A percentile compares a stretch with the other conserved stretches of the same genome.
Evolutionary conservation across 2,888 invertebrate species (phyloP).

Genomic region (Tenthredo livida): DNA sequence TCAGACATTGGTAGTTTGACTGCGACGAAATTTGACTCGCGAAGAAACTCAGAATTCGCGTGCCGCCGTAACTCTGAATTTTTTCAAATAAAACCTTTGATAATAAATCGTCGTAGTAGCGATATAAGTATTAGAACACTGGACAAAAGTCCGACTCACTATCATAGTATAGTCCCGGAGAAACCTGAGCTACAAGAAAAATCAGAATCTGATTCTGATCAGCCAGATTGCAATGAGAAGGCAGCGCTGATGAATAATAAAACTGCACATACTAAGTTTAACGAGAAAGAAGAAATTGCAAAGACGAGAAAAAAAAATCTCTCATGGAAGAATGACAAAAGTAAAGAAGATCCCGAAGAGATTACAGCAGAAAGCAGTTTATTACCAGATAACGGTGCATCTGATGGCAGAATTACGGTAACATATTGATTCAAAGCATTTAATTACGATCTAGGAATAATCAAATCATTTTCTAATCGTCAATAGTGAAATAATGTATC

Average conservation of each 20-base stretch:
- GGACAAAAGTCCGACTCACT: conserved; percentile 71
- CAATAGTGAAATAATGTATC: conserved; percentile 41
- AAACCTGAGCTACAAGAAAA: conserved; percentile 69
- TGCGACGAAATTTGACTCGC: conserved; percentile 65
- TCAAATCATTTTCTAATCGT: conserved; percentile 46
- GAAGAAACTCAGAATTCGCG: conserved; percentile 72
- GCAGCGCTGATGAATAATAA: conserved; percentile 71
- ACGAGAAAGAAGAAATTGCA: conserved; percentile 65
- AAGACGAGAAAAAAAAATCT: conserved; percentile 76
- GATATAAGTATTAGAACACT: conserved; percentile 72
- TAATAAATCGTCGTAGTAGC: conserved; percentile 71
- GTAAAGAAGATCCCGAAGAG: conserved; percentile 71
- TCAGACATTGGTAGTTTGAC: conserved; percentile 71
- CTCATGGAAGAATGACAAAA: conserved; percentile 76
- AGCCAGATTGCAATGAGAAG: conserved; percentile 73
- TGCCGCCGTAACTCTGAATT: conserved; percentile 71
- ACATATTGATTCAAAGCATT: conserved; percentile 42
- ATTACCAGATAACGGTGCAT: conserved; percentile 66
- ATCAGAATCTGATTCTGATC: conserved; percentile 75
- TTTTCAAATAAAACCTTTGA: conserved; percentile 67
- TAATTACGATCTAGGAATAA: background rate
- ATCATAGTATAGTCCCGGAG: conserved; percentile 63
- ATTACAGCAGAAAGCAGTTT: conserved; percentile 76
- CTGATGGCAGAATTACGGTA: conserved; percentile 67
- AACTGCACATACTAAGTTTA: conserved; percentile 48